Conservation (phyloP, 2,888 invertebrate species). For the Scaptomyza caliginosa region DNA sequence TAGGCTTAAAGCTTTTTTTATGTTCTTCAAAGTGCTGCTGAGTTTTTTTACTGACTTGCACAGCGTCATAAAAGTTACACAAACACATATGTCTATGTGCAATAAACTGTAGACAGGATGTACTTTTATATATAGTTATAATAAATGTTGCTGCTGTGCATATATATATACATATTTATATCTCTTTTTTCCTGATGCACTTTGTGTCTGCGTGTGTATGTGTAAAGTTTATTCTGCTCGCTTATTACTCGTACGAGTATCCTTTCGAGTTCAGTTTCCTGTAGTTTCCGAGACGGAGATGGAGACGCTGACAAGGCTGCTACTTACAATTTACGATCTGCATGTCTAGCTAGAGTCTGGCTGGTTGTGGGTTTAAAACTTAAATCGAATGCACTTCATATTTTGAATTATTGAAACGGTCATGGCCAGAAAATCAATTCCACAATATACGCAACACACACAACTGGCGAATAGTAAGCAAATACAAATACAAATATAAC, state of each 20-base stretch:
- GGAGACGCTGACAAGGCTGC: slow-evolving; percentile 32
- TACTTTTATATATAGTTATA: slow-evolving; percentile 2
- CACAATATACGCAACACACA: background rate
- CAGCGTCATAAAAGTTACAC: slow-evolving; percentile 31
- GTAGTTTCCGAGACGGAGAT: slow-evolving; percentile 12
- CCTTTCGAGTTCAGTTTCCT: slow-evolving; percentile 46
- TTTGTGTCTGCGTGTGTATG: slow-evolving; percentile 18
- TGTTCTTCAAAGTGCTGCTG: slow-evolving; percentile 11
- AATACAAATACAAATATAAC: slow-evolving; percentile 6
- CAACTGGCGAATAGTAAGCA: background rate
- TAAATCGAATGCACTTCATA: slow-evolving; percentile 37
- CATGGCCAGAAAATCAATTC: slow-evolving; percentile 34
- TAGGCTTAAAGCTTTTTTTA: background rate
- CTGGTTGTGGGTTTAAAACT: slow-evolving; percentile 20
- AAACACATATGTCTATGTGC: slow-evolving; percentile 5
- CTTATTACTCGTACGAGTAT: slow-evolving; percentile 57
- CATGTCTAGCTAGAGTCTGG: slow-evolving; percentile 6
- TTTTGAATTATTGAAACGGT: slow-evolving; percentile 40
- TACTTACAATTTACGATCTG: slow-evolving; percentile 52
- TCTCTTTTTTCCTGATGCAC: slow-evolving; percentile 16
- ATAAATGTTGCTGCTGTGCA: background rate
- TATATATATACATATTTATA: slow-evolving; percentile 2
- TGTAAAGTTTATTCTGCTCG: slow-evolving; percentile 42
- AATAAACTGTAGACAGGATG: slow-evolving; percentile 34
- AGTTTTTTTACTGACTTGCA: slow-evolving; percentile 16